A percentile compares a stretch with the other conserved stretches of the same genome.
phyloP scores from a whole-genome alignment of 1,140 invertebrate species.

The Brachionus asplanchnoidis region DNA sequence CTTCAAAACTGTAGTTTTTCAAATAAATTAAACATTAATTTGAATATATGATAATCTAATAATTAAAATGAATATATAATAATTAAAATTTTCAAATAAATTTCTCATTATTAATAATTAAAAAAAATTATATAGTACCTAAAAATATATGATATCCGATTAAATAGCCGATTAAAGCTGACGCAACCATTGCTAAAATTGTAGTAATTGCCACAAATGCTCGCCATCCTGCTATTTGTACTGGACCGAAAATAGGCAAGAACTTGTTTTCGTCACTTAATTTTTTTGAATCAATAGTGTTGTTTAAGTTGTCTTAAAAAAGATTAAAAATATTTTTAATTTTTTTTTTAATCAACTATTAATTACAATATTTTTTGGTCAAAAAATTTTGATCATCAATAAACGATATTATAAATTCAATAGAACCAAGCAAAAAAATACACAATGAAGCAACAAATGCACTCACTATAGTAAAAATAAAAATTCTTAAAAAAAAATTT shows the following conservation, averaged over 20 bases:
- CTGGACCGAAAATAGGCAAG: constrained; percentile 28
- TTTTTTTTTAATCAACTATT: background rate
- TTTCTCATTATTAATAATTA: too few species aligned
- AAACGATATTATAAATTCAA: constrained; percentile 33
- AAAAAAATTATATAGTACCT: constrained; percentile 46
- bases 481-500: constrained; percentile 16
- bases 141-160: constrained; percentile 61
- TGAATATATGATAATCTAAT: too few species aligned
- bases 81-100: too few species aligned
- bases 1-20: too few species aligned
- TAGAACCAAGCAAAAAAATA: background rate
- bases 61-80: too few species aligned
- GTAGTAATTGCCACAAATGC: constrained; percentile 50
- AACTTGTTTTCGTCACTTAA: background rate
- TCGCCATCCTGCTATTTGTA: constrained; percentile 52
- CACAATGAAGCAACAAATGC: constrained; percentile 26
- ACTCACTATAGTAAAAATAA: background rate
- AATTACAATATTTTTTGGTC: constrained; percentile 26
- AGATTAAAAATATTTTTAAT: background rate
- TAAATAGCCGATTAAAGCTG: constrained; percentile 74
- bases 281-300: background rate
- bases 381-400: background rate
- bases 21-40: too few species aligned
- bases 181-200: constrained; percentile 68
- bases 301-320: background rate